Conservation (phyloP, 2,113 vertebrate genomes). For the Nematolebias whitei region DNA sequence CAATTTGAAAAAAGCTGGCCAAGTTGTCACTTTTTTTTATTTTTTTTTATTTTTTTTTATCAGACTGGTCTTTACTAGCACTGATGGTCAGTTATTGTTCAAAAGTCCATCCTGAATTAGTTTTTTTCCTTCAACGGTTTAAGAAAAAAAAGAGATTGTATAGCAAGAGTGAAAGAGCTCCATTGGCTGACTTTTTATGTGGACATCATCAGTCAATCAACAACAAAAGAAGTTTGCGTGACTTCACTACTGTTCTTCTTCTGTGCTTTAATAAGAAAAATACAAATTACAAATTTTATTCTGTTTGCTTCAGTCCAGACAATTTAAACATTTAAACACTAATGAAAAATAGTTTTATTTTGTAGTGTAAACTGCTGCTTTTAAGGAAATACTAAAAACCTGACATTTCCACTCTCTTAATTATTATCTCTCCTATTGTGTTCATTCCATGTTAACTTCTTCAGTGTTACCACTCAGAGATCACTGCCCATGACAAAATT, state of each 20-base stretch:
- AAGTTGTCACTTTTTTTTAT: slow-evolving; percentile 20
- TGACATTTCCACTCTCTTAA: too few species aligned
- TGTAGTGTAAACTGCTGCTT: background rate
- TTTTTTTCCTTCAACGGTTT: slow-evolving; percentile 38
- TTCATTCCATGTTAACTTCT: too few species aligned
- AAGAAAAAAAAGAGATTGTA: slow-evolving; percentile 19
- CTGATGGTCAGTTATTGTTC: slow-evolving; percentile 22
- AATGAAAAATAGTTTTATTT: slow-evolving; percentile 5
- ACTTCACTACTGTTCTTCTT: slow-evolving; percentile 33
- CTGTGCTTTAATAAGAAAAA: slow-evolving; percentile 52
- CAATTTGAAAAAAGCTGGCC: slow-evolving; percentile 11
- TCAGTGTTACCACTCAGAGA: too few species aligned
- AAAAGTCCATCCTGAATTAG: slow-evolving; percentile 6
- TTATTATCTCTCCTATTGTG: too few species aligned
- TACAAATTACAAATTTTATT: slow-evolving; percentile 24
- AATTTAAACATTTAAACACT: slow-evolving; percentile 10
- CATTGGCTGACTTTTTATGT: slow-evolving; percentile 38
- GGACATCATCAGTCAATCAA: slow-evolving; percentile 50
- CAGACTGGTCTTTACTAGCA: slow-evolving; percentile 17
- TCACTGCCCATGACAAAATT: too few species aligned
- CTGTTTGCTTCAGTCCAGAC: slow-evolving; percentile 7
- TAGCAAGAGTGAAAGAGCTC: slow-evolving; percentile 6
- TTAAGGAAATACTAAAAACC: background rate
- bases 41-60: background rate
- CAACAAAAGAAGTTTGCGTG: slow-evolving; percentile 45